Base-by-base conservation (phyloP, 2,797 vertebrate species). In the Cephalopachus bancanus region DNA sequence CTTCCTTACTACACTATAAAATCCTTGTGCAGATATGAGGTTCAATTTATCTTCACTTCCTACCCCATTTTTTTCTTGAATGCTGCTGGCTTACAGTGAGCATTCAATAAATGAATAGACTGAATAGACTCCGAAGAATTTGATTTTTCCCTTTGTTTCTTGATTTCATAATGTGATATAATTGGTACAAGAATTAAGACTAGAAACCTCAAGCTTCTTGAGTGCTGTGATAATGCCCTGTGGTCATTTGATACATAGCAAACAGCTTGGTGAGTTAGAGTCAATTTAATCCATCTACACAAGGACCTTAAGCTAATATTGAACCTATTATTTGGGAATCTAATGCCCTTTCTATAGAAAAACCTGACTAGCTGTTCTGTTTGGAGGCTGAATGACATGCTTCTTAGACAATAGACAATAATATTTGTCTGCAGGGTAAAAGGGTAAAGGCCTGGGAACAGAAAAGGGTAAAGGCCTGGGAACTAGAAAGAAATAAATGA, bases 321-420 rank as follows among this genome's bases (percentile, higher is more conserved):
- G 84, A 93, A 92, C 92, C 95, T 97, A 95, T 98, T 98, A 98
- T 95, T 96, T 97, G 81, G 84, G 83, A 97, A 84, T 97, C 97
- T 97, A 84, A 97, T 97, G 92, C 65, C 62, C 96, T 98, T 98
- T 97, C 92, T 97, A 81, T 59, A 91, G 96, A 96, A 97, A 98
- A 97, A 87, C 79, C 96, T 96, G 69, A 93, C 89, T 95, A 94
- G 95, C 81, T 95, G 91, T 89, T 96, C 83, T 97, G 76, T 96
- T 96, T 97, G 96, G 83, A 93, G 80, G 94, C 90, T 93, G 92
- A 97, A 98, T 97, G 95, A 96, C 97, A 97, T 97, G 88, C 59
- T 96, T 98, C 98, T 98, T 97, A 97, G 95, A 89, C 74, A 96
- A 92, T 0, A 98, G 94, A 97, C 51, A 96, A 97, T 93, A 98